Percentiles rank a stretch among this genome's conserved stretches.
These are phyloP conservation scores for Thalassoma bifasciatum DNA, from an alignment of 2,113 vertebrate genomes.

Conservation along the genomic window DNA sequence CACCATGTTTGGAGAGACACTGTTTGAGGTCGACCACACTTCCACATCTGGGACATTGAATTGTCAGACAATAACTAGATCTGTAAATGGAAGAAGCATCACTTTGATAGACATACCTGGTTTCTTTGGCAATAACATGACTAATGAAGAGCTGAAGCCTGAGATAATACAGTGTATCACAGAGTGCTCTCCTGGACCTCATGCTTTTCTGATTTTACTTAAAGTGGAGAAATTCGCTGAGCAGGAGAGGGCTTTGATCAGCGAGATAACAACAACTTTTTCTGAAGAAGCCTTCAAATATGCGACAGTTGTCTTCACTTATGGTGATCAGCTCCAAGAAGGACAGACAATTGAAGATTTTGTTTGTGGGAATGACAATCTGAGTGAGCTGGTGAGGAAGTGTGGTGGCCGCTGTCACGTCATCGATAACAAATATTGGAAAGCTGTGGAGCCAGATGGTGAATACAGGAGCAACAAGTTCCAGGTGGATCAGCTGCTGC, in stretches of 20 bases:
- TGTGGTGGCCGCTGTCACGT: constrained; percentile 34
- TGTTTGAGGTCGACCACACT: background rate
- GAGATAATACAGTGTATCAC: constrained; percentile 37
- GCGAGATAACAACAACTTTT: background rate
- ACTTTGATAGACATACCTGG: constrained; percentile 60
- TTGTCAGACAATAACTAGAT: background rate
- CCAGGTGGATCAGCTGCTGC: constrained; percentile 51
- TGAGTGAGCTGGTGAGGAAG: background rate
- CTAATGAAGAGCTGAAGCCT: constrained; percentile 4
- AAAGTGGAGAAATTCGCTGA: constrained; percentile 31
- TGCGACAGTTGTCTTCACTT: constrained; percentile 56
- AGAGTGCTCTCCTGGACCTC: constrained; percentile 27
- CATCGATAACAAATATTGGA: constrained; percentile 63
- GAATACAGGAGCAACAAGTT: constrained; percentile 35
- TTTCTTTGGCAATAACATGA: constrained; percentile 19
- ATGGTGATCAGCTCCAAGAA: constrained; percentile 30
- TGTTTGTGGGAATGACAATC: rapidly evolving
- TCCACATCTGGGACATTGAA: background rate
- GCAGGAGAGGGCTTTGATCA: background rate
- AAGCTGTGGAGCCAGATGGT: background rate
- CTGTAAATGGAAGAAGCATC: constrained; percentile 27
- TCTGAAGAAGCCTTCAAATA: background rate
- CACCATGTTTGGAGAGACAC: constrained; percentile 17
- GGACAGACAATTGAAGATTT: constrained; percentile 16
- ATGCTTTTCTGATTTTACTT: constrained; percentile 58